These are phyloP conservation scores for Variabilichromis moorii DNA, from an alignment of 2,113 vertebrate species.

Conservation along the genomic window DNA sequence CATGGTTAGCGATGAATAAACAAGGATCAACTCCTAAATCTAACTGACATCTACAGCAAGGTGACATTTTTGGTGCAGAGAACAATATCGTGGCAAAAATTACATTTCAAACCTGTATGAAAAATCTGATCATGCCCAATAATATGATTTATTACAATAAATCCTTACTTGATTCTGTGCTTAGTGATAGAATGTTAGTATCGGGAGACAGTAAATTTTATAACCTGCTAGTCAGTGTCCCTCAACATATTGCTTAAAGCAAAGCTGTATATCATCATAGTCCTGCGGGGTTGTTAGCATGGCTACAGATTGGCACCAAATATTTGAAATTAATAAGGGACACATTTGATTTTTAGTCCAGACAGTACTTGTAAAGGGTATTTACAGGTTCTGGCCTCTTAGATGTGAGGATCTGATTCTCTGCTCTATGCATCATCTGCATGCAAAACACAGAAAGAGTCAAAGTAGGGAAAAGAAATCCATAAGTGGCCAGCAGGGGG, in stretches of 20 bases:
- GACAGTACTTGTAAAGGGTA: background rate
- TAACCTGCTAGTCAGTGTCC: background rate
- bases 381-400: background rate
- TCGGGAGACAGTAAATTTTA: background rate
- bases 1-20: background rate
- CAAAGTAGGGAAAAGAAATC: background rate
- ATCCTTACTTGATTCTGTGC: background rate
- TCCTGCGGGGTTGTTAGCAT: background rate
- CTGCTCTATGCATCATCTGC: background rate
- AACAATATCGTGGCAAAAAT: background rate
- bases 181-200: background rate
- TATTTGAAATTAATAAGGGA: background rate
- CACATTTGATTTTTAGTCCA: background rate
- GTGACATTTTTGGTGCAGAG: background rate
- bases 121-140: background rate
- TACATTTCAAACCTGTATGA: background rate
- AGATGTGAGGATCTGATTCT: background rate
- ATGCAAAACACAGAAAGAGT: background rate
- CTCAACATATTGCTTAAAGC: background rate
- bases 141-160: background rate
- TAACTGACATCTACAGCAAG: background rate
- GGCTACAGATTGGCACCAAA: background rate
- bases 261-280: background rate
- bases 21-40: background rate
- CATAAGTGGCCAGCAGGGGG: background rate